Base-by-base conservation (phyloP, 1,140 invertebrate genomes). In the Antheraea mylitta region DNA sequence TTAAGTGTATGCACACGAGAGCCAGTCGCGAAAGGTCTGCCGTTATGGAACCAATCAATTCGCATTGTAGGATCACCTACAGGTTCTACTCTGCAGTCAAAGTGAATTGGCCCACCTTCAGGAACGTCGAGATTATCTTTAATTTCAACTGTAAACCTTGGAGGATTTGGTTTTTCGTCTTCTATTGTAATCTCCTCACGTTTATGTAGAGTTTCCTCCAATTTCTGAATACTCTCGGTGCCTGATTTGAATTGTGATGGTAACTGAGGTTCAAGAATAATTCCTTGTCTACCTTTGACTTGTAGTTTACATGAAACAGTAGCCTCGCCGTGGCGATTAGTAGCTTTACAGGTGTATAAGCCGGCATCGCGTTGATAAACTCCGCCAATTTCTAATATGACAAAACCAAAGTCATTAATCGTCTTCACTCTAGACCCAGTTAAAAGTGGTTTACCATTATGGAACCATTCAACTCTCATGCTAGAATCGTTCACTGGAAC, bases 381-480 rank as follows among this genome's bases (percentile, higher is more conserved):
- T 62, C 96, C 97, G 60, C 96, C 95, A 53, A 98, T 95, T 94
- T 98, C 97, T 60, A 99, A 91, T 78, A 98, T 98, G 3, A 98
- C 97, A 81, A 98, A 98, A 37, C 98, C 98, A 91, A 98, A 98
- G 82, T 99, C 97, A 77, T 97, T 97, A 69, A 98, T 98, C 0
- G 97, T 98, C 85, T 98, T 98, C 67, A 98, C 95, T 87, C 97
- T 94, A 9, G 97, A 97, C 62, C 97, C 97, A 71, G 96, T 95
- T 78, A 96, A 95, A 60, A 99, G 92, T 10, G 97, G 94, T 92
- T 98, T 98, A 42, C 98, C 98, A 88, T 99, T 98, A 77, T 99
- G 98, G 94, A 96, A 99, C 98, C 98, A 99, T 92, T 99, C 98
- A 16, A 99, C 97, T 74, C 96, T 94, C 96, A 99, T 96, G 69